phyloP scores from a whole-genome alignment of 1,140 invertebrate species.

The Oncopodura yosiiana region DNA sequence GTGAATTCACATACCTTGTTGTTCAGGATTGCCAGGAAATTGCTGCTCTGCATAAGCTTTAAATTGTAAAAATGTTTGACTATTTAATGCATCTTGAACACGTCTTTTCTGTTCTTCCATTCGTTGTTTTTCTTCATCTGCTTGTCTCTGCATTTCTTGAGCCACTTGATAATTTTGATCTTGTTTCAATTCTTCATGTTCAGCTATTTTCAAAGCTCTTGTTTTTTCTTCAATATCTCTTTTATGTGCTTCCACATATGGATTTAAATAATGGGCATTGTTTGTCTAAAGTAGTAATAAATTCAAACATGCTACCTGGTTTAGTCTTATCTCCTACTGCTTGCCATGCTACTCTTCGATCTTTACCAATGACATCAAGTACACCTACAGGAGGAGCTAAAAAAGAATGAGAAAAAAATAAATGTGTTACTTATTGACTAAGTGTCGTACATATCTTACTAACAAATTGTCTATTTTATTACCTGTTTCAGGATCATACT shows the following conservation, averaged over 20 bases:
- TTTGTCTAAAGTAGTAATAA: constrained; percentile 76
- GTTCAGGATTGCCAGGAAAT: constrained; percentile 81
- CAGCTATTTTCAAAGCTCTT: constrained; percentile 49
- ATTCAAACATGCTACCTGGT: constrained; percentile 80
- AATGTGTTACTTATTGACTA: too few species aligned
- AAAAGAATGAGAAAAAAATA: too few species aligned
- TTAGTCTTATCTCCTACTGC: constrained; percentile 72
- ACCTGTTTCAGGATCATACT: constrained; percentile 61
- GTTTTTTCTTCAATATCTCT: constrained; percentile 69
- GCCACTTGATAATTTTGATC: constrained; percentile 44
- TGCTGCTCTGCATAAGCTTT: constrained; percentile 90
- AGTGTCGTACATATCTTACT: too few species aligned
- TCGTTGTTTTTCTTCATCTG: constrained; percentile 41
- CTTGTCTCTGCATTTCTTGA: constrained; percentile 40
- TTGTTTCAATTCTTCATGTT: constrained; percentile 37
- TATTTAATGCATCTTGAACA: constrained; percentile 92
- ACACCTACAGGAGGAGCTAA: constrained; percentile 79
- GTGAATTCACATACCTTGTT: constrained; percentile 43
- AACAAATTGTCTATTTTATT: too few species aligned
- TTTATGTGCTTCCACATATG: constrained; percentile 82
- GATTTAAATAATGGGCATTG: constrained; percentile 79
- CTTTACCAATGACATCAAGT: constrained; percentile 87
- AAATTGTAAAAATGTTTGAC: constrained; percentile 92
- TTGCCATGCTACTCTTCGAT: constrained; percentile 85
- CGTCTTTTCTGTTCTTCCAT: constrained; percentile 52